Evolutionary conservation across 1,140 invertebrate species (phyloP).

Genomic region (Triops longicaudatus): DNA sequence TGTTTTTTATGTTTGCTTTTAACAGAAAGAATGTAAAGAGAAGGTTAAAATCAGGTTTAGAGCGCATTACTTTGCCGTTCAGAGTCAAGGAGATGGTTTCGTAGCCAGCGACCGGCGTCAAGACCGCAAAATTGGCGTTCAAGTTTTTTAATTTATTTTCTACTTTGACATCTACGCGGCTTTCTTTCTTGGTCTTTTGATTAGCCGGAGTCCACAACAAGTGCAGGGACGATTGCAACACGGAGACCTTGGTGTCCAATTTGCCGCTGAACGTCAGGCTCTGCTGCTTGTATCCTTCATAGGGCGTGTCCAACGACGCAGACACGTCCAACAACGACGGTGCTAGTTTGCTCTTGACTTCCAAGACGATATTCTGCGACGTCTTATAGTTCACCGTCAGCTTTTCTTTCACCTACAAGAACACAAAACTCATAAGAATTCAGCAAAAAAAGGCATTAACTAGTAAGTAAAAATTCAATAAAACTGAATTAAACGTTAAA

Average conservation of each 20-base stretch:
- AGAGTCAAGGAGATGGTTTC: constrained; percentile 48
- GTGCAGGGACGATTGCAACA: constrained; percentile 18
- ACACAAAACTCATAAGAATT: background rate
- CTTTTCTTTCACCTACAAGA: constrained; percentile 22
- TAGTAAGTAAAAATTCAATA: background rate
- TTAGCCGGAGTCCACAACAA: constrained; percentile 23
- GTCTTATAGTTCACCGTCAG: constrained; percentile 21
- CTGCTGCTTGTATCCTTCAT: constrained; percentile 18
- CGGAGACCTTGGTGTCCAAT: constrained; percentile 16
- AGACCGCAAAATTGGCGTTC: constrained; percentile 13
- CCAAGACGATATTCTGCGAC: constrained; percentile 18
- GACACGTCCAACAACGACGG: constrained; percentile 13
- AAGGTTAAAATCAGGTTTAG: background rate
- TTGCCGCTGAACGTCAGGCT: constrained; percentile 13
- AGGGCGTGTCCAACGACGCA: constrained; percentile 25
- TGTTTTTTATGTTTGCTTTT: no score
- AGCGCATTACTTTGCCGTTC: constrained; percentile 43
- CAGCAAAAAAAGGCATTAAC: background rate
- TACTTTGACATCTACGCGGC: constrained; percentile 22
- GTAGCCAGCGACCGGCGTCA: constrained; percentile 43
- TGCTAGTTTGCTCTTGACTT: constrained; percentile 20
- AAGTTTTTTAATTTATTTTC: background rate
- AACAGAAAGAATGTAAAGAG: no score
- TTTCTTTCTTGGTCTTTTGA: constrained; percentile 18
- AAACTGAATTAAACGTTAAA: no score